Evolutionary conservation across 1,140 invertebrate genomes (phyloP), one percentile per base, ranked within the genome.

Genomic region (Drosophila seguyi): DNA sequence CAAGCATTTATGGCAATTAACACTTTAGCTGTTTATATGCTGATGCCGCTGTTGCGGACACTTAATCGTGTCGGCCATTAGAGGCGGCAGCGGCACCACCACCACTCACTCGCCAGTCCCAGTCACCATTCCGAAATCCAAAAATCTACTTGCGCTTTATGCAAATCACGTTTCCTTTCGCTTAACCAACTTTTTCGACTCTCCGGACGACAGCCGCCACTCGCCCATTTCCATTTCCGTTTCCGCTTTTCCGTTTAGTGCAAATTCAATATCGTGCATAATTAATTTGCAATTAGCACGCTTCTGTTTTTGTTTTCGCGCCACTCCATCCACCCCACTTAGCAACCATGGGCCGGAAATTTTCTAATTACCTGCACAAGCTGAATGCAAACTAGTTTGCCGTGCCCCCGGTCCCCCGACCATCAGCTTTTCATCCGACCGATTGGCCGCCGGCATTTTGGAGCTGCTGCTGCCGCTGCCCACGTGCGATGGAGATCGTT

Each of bases 1-100:
- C 91, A 92, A 88, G 85, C 90, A 92, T 92, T 92, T 92, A 92
- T 92, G 90, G 90, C 92, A 92, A 92, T 92, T 92, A 92, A 92
- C 92, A 92, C 92, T 92, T 92, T 91, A 92, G 87, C 91, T 92
- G 84, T 92, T 92, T 92, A 92, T 92, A 91, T 76, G 73, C 85
- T 75, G 69, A 76, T 83, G 63, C 75, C 58, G 65, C 67, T 59
- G 68, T 63, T 80, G 86, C 53, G 82, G 74, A 65, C 79, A 83
- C 86, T 86, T 90, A 85, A 90, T 84, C 86, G 85, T 90, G 84
- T 88, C 81, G 79, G 66, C 85, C 85, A 87, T 87, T 87, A 87
- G 84, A 75, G 81, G n/a, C 18, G 34, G 36, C 41, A 61, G 27
- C 62, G 50, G 50, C 50, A 36, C 2, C n/a, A n/a, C n/a, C 29